A percentile compares a stretch with the other conserved stretches of the same genome.
Conservation (phyloP, 2,888 invertebrate genomes). For the Polymixis lichenea region DNA sequence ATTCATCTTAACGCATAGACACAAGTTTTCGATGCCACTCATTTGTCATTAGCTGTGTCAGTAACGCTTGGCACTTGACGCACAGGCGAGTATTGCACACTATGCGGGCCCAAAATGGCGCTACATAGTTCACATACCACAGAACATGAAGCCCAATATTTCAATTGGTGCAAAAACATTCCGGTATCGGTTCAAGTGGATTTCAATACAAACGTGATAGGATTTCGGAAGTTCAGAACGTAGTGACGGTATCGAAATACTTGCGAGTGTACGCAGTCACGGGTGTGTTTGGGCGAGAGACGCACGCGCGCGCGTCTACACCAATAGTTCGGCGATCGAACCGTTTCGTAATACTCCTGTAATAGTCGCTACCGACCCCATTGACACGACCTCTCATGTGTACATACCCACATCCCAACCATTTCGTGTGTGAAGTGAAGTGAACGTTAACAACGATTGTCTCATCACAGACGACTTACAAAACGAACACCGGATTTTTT, state of each 20-base stretch:
- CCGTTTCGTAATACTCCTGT: constrained; percentile 79
- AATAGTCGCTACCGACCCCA: constrained; percentile 71
- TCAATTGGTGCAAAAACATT: constrained; percentile 38
- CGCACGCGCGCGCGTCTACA: constrained; percentile 73
- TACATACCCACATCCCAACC: constrained; percentile 71
- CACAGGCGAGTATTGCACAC: constrained; percentile 39
- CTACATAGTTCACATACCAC: constrained; percentile 47
- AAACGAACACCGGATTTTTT: constrained; percentile 40
- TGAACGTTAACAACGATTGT: constrained; percentile 57
- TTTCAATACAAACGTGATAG: constrained; percentile 54
- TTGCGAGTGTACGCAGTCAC: constrained; percentile 68
- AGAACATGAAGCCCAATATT: constrained; percentile 24
- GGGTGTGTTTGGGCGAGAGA: constrained; percentile 69
- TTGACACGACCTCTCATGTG: constrained; percentile 71
- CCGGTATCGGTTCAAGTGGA: constrained; percentile 53
- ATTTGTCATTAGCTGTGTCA: constrained; percentile 49
- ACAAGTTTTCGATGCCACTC: constrained; percentile 18
- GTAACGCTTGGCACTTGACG: constrained; percentile 49
- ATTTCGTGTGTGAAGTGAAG: constrained; percentile 68
- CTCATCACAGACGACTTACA: constrained; percentile 29
- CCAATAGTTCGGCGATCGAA: constrained; percentile 70
- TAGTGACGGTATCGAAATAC: constrained; percentile 60
- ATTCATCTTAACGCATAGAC: neutral
- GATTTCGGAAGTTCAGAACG: constrained; percentile 37
- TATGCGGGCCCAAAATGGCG: constrained; percentile 55